Evolutionary conservation across 2,113 vertebrate genomes (phyloP).

Genomic region (Sphaerodactylus townsendi): DNA sequence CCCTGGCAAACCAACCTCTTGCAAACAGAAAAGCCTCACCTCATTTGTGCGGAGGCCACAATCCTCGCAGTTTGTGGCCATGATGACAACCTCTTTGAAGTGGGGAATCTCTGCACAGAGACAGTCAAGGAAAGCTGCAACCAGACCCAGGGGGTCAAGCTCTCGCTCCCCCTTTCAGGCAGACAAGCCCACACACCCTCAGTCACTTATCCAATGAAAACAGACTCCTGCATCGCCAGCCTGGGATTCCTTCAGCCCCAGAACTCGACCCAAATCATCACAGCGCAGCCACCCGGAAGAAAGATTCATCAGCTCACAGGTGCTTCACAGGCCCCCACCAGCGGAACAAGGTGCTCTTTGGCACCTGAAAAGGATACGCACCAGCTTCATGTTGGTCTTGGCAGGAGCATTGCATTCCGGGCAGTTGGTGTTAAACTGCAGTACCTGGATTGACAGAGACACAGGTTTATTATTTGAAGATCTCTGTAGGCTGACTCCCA

Average conservation of each 20-base stretch:
- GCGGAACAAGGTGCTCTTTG: too few relatives aligned
- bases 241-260: neutral
- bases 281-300: neutral
- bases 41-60: slow-evolving; percentile 95
- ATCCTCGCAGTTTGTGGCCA: slow-evolving; percentile 93
- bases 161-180: too few relatives aligned
- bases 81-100: slow-evolving; percentile 97
- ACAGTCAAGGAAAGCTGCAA: slow-evolving; percentile 61
- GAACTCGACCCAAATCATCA: neutral
- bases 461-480: too few relatives aligned
- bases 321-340: too few relatives aligned
- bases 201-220: neutral
- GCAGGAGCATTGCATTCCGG: slow-evolving; percentile 91
- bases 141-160: neutral
- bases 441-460: slow-evolving; percentile 68
- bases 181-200: too few relatives aligned
- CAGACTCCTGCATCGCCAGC: neutral
- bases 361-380: slow-evolving; percentile 81
- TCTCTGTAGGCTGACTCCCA: too few relatives aligned
- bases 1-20: accelerated
- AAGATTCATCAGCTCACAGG: neutral
- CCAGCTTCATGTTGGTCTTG: slow-evolving; percentile 95
- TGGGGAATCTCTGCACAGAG: slow-evolving; percentile 86
- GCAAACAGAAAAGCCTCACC: slow-evolving; percentile 51
- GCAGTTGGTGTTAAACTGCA: slow-evolving; percentile 93